Evolutionary conservation across 2,113 vertebrate species (phyloP).

Genomic region (Syngnathus typhle): DNA sequence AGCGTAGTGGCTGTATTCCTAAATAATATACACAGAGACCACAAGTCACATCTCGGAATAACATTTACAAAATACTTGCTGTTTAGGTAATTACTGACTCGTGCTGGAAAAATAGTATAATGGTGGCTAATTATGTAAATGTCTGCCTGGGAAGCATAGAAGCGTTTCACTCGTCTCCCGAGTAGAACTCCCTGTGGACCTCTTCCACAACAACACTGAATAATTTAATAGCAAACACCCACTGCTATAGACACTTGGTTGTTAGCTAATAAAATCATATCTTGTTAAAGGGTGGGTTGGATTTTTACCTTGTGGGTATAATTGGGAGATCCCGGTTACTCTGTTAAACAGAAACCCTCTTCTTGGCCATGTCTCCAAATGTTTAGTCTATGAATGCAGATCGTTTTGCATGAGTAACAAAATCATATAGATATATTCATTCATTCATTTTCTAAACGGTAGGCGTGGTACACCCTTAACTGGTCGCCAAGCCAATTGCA

Average conservation of each 20-base stretch:
- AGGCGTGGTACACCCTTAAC: no score
- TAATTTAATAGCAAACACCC: constrained; percentile 65
- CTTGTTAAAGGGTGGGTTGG: constrained; percentile 56
- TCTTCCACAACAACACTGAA: constrained; percentile 57
- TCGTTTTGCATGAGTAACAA: constrained; percentile 31
- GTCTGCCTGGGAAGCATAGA: constrained; percentile 39
- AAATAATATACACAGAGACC: neutral
- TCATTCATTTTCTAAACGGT: no score
- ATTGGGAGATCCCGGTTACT: constrained; percentile 17
- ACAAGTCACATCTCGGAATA: constrained; percentile 10
- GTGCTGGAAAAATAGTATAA: constrained; percentile 49
- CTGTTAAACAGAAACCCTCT: neutral
- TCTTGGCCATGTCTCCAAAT: constrained; percentile 6
- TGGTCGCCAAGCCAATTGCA: no score
- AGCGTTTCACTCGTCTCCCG: constrained; percentile 26
- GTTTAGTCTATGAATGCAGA: constrained; percentile 13
- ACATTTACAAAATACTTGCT: constrained; percentile 22
- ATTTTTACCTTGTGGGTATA: constrained; percentile 42
- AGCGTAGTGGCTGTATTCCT: neutral
- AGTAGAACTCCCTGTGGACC: constrained; percentile 19
- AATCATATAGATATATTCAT: neutral
- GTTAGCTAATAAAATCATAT: constrained; percentile 70
- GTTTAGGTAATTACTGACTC: constrained; percentile 48
- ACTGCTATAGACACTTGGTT: constrained; percentile 52
- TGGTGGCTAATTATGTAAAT: constrained; percentile 58